Percentiles rank a stretch among this genome's conserved stretches.
Evolutionary conservation across 2,888 invertebrate genomes (phyloP).

Genomic region (Gnatocerus cornutus): DNA sequence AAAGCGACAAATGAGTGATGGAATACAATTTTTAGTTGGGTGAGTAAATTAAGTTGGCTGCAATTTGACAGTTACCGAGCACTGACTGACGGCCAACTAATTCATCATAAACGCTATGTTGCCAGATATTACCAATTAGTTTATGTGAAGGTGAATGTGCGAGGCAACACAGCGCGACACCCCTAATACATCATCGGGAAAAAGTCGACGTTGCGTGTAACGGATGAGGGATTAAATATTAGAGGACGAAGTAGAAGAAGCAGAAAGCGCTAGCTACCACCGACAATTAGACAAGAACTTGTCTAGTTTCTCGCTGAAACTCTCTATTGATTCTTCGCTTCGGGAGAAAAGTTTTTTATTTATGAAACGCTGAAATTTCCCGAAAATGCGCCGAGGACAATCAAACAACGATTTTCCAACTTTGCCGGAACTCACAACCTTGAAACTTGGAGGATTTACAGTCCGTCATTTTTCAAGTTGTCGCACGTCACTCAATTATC

Average conservation of each 20-base stretch:
- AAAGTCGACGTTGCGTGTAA: slow-evolving; percentile 20
- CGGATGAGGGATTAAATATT: slow-evolving; percentile 28
- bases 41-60: slow-evolving; percentile 43
- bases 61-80: slow-evolving; percentile 43
- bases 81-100: slow-evolving; percentile 41
- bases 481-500: slow-evolving; percentile 37
- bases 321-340: slow-evolving; percentile 7
- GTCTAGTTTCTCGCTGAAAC: neutral
- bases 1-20: slow-evolving; percentile 46
- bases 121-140: slow-evolving; percentile 47
- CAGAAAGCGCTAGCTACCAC: neutral
- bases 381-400: slow-evolving; percentile 19
- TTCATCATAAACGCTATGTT: slow-evolving; percentile 46
- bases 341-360: slow-evolving; percentile 14
- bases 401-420: slow-evolving; percentile 17
- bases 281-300: slow-evolving; percentile 17
- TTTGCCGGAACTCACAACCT: neutral
- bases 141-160: slow-evolving; percentile 10
- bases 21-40: slow-evolving; percentile 38
- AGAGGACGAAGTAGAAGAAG: slow-evolving; percentile 6
- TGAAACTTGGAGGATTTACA: slow-evolving; percentile 1
- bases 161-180: slow-evolving; percentile 3
- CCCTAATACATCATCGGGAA: slow-evolving; percentile 36
- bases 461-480: slow-evolving; percentile 27
- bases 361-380: slow-evolving; percentile 20